These are phyloP conservation scores for Rhea americana DNA, from an alignment of 2,113 vertebrate species.

Conservation along the genomic window DNA sequence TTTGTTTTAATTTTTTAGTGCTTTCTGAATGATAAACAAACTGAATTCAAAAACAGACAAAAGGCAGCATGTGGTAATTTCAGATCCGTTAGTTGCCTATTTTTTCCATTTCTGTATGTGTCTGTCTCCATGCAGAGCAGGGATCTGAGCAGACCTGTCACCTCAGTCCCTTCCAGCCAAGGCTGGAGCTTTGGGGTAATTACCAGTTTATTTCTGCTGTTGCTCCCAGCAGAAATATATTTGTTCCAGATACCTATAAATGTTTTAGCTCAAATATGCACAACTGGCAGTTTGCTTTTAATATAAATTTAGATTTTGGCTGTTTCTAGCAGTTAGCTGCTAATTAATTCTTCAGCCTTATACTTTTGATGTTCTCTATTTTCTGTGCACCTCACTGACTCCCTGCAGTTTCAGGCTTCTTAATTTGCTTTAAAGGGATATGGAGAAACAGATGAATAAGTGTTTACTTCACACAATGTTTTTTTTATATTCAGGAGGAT, in stretches of 20 bases:
- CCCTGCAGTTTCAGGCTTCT: not conserved
- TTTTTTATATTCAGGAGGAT: not conserved
- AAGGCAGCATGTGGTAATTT: not conserved
- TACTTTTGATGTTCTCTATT: not conserved
- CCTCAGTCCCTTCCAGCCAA: not conserved
- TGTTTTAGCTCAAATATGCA: not conserved
- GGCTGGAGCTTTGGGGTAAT: not conserved
- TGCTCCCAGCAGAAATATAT: not conserved
- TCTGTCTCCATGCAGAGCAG: not conserved
- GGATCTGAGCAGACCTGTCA: rapidly evolving
- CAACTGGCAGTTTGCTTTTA: not conserved
- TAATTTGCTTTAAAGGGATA: not conserved
- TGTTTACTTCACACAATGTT: not conserved
- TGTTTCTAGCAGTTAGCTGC: not conserved
- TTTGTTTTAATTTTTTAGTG: not conserved
- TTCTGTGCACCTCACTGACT: not conserved
- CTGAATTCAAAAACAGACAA: not conserved
- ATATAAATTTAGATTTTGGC: not conserved
- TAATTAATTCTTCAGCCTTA: not conserved
- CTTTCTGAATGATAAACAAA: not conserved
- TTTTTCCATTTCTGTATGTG: not conserved
- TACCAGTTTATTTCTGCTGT: not conserved
- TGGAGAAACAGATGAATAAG: not conserved
- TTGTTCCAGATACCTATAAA: not conserved
- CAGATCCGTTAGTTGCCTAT: not conserved